phyloP scores from a whole-genome alignment of 2,797 vertebrate species.

The Danio kyathit region DNA sequence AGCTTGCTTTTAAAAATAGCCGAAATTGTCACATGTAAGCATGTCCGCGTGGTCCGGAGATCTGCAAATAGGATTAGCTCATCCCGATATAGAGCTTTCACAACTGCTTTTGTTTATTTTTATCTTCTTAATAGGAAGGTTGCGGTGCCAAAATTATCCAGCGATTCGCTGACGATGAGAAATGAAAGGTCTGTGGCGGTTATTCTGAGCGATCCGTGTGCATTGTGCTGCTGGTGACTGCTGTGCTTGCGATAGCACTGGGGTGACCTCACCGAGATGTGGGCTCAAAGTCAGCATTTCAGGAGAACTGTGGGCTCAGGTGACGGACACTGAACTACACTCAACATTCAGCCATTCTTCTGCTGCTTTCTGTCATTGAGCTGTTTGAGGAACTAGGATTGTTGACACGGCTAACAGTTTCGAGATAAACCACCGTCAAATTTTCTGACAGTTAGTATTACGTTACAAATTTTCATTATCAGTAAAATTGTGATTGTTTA shows the following conservation, averaged over 20 bases:
- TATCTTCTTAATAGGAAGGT: conserved; percentile 83
- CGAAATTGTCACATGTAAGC: conserved; percentile 79
- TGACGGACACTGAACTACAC: neutral
- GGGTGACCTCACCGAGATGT: conserved; percentile 79
- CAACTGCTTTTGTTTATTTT: conserved; percentile 84
- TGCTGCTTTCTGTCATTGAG: too few species aligned
- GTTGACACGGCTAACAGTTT: too few species aligned
- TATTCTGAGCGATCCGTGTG: conserved; percentile 87
- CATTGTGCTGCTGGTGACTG: conserved; percentile 82
- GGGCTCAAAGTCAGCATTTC: conserved; percentile 38
- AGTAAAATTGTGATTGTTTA: too few species aligned
- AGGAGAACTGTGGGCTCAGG: neutral
- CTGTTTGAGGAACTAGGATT: neutral
- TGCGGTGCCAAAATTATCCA: conserved; percentile 85
- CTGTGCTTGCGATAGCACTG: conserved; percentile 83
- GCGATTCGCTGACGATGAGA: conserved; percentile 84
- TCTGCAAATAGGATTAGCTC: conserved; percentile 85
- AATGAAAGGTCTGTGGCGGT: conserved; percentile 86
- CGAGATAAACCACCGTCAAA: too few species aligned
- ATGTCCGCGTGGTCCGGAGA: conserved; percentile 70
- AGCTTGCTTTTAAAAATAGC: conserved; percentile 82
- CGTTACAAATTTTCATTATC: too few species aligned
- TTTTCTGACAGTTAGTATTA: too few species aligned
- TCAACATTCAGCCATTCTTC: neutral
- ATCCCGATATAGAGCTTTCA: conserved; percentile 83